Percentiles rank a stretch among this genome's conserved stretches.
phyloP scores from a whole-genome alignment of 1,140 invertebrate genomes.

The Hyles vespertilio region DNA sequence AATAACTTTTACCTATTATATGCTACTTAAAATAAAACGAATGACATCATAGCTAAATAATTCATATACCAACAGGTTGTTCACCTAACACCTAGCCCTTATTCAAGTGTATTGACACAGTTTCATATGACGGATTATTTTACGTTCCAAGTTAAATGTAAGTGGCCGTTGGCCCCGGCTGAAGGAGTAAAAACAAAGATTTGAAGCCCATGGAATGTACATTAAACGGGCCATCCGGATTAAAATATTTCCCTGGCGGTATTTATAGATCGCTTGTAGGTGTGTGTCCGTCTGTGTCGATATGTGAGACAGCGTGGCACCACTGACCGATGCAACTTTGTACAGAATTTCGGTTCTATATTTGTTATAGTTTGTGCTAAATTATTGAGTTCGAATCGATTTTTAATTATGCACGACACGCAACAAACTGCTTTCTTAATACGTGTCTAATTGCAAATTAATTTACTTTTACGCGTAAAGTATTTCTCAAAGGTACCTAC shows the following conservation, averaged over 20 bases:
- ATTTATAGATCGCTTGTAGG: constrained; percentile 67
- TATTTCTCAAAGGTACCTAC: too few species aligned
- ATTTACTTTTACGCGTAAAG: too few species aligned
- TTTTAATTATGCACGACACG: too few species aligned
- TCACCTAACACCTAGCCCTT: constrained; percentile 31
- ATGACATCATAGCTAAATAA: constrained; percentile 19
- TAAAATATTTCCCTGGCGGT: constrained; percentile 69
- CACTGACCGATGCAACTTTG: constrained; percentile 54
- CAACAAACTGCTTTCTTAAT: too few species aligned
- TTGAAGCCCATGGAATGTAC: constrained; percentile 57
- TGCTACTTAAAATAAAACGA: too few species aligned
- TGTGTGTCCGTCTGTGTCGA: constrained; percentile 59
- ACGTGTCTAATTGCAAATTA: too few species aligned
- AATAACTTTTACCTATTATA: too few species aligned
- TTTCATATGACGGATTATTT: constrained; percentile 38
- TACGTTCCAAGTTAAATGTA: constrained; percentile 27
- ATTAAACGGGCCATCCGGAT: constrained; percentile 68
- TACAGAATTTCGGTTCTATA: background rate
- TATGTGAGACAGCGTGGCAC: constrained; percentile 71
- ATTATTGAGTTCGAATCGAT: too few species aligned
- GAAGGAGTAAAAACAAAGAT: constrained; percentile 38
- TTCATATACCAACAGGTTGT: constrained; percentile 25
- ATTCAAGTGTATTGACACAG: constrained; percentile 43
- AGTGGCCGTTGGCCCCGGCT: constrained; percentile 37
- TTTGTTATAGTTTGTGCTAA: background rate